These are phyloP conservation scores for Platycheirus albimanus DNA, from an alignment of 2,888 invertebrate genomes.

Conservation along the genomic window DNA sequence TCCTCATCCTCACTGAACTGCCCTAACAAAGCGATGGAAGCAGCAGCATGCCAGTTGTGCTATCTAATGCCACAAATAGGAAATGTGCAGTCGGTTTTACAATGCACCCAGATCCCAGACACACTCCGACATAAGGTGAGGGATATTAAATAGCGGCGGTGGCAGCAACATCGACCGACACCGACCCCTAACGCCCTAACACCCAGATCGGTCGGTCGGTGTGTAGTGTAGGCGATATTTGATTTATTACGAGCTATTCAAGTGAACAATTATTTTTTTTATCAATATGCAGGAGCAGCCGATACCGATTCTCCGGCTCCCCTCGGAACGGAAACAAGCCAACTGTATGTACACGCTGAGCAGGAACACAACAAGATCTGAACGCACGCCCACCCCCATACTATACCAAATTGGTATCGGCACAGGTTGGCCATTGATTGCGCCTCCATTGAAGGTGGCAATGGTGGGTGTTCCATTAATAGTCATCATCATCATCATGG, in stretches of 20 bases:
- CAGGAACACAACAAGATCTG: slow-evolving; percentile 6
- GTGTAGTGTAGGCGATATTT: slow-evolving; percentile 70
- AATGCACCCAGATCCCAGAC: slow-evolving; percentile 46
- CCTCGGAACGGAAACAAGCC: slow-evolving; percentile 13
- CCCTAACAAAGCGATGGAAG: neutral
- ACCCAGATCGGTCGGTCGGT: slow-evolving; percentile 10
- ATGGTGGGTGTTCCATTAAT: slow-evolving; percentile 67
- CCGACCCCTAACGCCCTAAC: neutral
- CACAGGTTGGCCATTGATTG: slow-evolving; percentile 60
- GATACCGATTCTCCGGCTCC: slow-evolving; percentile 10
- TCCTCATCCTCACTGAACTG: slow-evolving; percentile 2
- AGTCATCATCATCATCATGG: slow-evolving; percentile 28
- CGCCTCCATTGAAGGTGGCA: slow-evolving; percentile 14
- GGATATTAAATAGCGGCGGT: slow-evolving; percentile 55
- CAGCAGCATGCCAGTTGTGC: slow-evolving; percentile 42
- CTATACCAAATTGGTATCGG: slow-evolving; percentile 32
- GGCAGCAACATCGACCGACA: slow-evolving; percentile 40
- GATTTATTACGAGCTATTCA: slow-evolving; percentile 71
- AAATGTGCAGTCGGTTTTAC: slow-evolving; percentile 63
- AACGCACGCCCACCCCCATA: slow-evolving; percentile 41
- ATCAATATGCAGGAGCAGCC: slow-evolving; percentile 61
- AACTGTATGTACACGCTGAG: slow-evolving; percentile 26
- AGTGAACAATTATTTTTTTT: slow-evolving; percentile 60
- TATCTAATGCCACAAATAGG: slow-evolving; percentile 66
- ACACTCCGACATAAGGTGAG: slow-evolving; percentile 34